A percentile compares a stretch with the other conserved stretches of the same genome.
Conservation (phyloP, 2,888 invertebrate species). For the Pantelozetes paolii region DNA sequence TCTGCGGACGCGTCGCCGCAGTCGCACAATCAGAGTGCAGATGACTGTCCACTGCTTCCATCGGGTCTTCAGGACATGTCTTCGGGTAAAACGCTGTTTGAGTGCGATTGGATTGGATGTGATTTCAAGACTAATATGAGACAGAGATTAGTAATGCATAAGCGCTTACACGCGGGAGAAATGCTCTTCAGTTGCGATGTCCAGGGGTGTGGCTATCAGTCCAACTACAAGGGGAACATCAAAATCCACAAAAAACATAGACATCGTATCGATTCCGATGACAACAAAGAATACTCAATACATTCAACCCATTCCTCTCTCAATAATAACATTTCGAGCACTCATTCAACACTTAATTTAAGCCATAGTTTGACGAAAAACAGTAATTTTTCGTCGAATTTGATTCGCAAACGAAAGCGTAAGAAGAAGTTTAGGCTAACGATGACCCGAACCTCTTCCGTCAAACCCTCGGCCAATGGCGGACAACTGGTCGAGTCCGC, state of each 20-base stretch:
- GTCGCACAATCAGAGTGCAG: not conserved
- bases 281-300: constrained; percentile 17
- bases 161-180: constrained; percentile 36
- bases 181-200: constrained; percentile 33
- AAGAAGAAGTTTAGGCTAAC: constrained; percentile 21
- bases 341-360: not conserved
- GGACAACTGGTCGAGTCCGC: not conserved
- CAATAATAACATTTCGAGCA: not conserved
- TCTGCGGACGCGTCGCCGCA: not conserved
- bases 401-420: constrained; percentile 26
- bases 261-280: constrained; percentile 37
- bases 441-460: not conserved
- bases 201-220: constrained; percentile 37
- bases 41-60: not conserved
- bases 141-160: constrained; percentile 40
- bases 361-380: constrained; percentile 2
- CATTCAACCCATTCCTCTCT: not conserved
- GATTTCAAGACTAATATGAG: constrained; percentile 38
- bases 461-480: not conserved
- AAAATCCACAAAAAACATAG: constrained; percentile 42
- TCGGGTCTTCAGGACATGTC: constrained; percentile 11
- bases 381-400: constrained; percentile 13
- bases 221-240: constrained; percentile 41
- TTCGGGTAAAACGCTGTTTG: constrained; percentile 34
- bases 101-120: constrained; percentile 38